Evolutionary conservation across 2,888 invertebrate genomes (phyloP), one percentile per base, ranked within the genome.

Genomic region (Temnothorax unifasciatus): DNA sequence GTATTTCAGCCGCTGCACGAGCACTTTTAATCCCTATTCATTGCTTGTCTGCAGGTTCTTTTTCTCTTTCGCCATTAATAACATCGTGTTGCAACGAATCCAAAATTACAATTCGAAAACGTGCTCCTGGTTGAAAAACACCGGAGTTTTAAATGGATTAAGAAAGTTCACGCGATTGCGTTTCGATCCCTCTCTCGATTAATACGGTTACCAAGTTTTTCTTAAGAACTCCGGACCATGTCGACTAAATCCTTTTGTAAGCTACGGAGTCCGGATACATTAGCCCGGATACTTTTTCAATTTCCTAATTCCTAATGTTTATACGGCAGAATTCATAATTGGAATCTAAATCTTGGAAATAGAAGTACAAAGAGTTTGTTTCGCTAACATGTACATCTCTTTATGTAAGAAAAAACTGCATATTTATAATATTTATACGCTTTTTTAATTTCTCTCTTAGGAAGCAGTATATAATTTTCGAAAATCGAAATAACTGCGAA

Each of bases 31-130:
- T 75, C 29, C 6, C 61, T 44, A n/a, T 61, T 15, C 1, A 34
- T 75, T 13, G 1, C 1, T 61, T 75, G 44, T 8, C 8, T n/a
- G 18, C 3, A 69, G 54, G 15, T 1, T 59, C 9, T n/a, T 41
- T 29, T 29, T 29, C 29, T 29, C 29, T 29, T 44, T 47, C 15
- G 0, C 3, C 29, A 41, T 41, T 34, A 82, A 79, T 59, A 85
- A 76, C 21, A 21, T 68, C 5, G 34, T 38, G 34, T 25, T n/a
- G 41, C 47, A 87, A 74, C 29, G 11, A 54, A 29, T 86, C 57
- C 44, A 44, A 87, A 83, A 84, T 81, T 69, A 86, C 59, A n/a
- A 68, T 74, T 54, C 47, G n/a, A 13, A 50, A 64, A 25, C 85
- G 59, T 64, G 59, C n/a, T 25, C 5, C 25, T 38, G n/a, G 18